Percentiles rank a stretch among this genome's conserved stretches.
phyloP scores from a whole-genome alignment of 2,888 invertebrate genomes.

The Tanytarsus gracilentus region DNA sequence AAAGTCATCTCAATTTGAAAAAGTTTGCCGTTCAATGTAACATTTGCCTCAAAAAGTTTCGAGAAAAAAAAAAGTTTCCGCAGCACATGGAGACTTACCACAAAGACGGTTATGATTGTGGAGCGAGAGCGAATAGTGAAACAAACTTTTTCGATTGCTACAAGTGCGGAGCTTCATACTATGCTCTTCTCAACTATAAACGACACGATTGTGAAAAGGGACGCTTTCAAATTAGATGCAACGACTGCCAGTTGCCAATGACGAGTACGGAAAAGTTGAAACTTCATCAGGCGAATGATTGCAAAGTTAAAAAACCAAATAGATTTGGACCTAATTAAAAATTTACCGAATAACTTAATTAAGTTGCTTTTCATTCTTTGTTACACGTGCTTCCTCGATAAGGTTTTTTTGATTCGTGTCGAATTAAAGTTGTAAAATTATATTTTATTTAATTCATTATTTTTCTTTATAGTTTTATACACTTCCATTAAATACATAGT shows the following conservation, averaged over 20 bases:
- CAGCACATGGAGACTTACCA: not conserved
- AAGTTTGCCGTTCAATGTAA: not conserved
- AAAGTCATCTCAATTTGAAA: not conserved
- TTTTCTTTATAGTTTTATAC: too few relatives aligned
- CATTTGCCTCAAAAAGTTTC: not conserved
- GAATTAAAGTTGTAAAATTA: too few relatives aligned
- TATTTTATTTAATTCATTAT: too few relatives aligned
- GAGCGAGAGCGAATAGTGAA: not conserved
- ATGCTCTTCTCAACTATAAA: not conserved
- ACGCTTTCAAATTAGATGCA: not conserved
- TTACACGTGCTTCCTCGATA: too few relatives aligned
- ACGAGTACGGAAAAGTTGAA: not conserved
- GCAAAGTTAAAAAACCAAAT: too few relatives aligned
- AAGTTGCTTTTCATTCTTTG: too few relatives aligned
- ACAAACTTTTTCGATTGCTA: not conserved
- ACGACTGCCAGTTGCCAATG: not conserved
- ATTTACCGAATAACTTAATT: too few relatives aligned
- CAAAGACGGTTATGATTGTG: not conserved
- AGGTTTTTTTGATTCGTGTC: too few relatives aligned
- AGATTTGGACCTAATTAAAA: too few relatives aligned
- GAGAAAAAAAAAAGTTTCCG: not conserved
- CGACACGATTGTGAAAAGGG: not conserved
- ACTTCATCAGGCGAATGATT: too few relatives aligned
- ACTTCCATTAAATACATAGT: too few relatives aligned
- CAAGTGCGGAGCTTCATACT: not conserved